Percentiles rank a stretch among this genome's conserved stretches.
Conservation (phyloP, 2,797 vertebrate genomes). For the Pangasius krempfi region DNA sequence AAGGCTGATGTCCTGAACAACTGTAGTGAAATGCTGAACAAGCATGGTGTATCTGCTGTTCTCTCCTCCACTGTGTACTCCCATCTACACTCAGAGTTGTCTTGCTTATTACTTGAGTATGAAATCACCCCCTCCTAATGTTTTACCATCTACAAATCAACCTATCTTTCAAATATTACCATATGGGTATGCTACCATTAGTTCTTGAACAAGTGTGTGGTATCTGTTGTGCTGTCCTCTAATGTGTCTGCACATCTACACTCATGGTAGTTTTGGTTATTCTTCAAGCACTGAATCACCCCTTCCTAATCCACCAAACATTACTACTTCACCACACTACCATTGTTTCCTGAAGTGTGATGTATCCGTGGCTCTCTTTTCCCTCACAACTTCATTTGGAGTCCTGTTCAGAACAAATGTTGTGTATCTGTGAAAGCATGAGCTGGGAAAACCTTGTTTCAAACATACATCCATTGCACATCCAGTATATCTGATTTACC, state of each 20-base stretch:
- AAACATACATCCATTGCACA: background rate
- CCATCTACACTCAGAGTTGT: background rate
- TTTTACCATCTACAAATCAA: background rate
- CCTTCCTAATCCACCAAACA: background rate
- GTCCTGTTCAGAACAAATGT: background rate
- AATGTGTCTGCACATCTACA: background rate
- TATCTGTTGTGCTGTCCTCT: background rate
- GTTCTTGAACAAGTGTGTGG: background rate
- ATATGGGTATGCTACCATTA: background rate
- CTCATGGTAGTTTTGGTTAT: background rate
- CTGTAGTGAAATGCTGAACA: background rate
- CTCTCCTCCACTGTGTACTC: background rate
- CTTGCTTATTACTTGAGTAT: background rate
- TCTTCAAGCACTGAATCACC: background rate
- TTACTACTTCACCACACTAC: too few species aligned
- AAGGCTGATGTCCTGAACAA: constrained; percentile 14
- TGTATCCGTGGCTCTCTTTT: background rate
- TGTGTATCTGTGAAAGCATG: background rate
- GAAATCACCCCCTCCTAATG: background rate
- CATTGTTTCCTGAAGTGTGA: background rate
- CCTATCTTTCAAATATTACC: background rate
- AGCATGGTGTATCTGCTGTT: background rate
- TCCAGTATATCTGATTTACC: background rate
- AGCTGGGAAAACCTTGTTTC: background rate
- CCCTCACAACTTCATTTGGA: background rate